These are phyloP conservation scores for Zoanthus solanderi DNA, from an alignment of 92 coral and sea anemone genomes.

Conservation along the genomic window DNA sequence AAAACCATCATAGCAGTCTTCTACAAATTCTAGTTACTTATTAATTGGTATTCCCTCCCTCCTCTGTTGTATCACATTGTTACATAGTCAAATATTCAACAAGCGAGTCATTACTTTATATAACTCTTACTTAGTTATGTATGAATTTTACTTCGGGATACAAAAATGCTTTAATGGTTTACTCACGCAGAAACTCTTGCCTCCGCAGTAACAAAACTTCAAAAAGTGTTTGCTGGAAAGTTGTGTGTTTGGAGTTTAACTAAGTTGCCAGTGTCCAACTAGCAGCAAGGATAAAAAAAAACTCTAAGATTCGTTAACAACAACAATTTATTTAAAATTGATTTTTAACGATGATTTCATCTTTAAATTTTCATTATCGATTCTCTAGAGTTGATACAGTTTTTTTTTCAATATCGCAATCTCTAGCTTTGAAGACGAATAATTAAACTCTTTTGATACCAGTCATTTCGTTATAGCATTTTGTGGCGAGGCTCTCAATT, in stretches of 20 bases:
- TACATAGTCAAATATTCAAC: constrained; percentile 31
- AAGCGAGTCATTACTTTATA: background rate
- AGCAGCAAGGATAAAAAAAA: background rate
- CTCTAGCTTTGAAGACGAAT: constrained; percentile 12
- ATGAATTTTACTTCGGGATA: background rate
- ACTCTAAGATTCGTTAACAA: background rate
- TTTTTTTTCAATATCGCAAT: background rate
- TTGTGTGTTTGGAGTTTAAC: background rate
- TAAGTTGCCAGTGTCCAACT: constrained; percentile 2
- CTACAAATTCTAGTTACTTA: background rate
- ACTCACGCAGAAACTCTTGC: background rate
- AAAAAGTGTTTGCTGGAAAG: background rate
- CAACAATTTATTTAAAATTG: background rate
- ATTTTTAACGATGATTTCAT: constrained; percentile 20
- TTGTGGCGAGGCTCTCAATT: constrained; percentile 18
- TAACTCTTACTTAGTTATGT: background rate
- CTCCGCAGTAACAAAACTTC: background rate
- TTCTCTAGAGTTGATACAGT: background rate
- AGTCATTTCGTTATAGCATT: constrained; percentile 16
- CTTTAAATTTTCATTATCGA: background rate
- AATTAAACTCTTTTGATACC: constrained; percentile 40
- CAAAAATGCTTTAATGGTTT: background rate
- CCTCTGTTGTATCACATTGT: constrained; percentile 28
- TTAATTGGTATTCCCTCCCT: background rate
- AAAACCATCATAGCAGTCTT: background rate